phyloP scores from a whole-genome alignment of 2,113 vertebrate species.

The Megaleporinus macrocephalus region DNA sequence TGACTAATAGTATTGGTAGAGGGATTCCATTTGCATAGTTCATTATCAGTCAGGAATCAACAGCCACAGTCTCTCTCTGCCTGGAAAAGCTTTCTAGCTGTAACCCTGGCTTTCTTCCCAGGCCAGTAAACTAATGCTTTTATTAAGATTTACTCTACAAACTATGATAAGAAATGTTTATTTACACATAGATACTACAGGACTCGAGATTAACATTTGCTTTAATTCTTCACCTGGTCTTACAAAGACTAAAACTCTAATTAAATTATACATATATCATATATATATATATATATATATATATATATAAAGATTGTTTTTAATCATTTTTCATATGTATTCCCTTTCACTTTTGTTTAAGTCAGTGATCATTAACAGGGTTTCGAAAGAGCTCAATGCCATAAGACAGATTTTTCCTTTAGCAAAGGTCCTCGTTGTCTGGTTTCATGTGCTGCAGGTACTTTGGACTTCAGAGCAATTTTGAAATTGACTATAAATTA shows the following conservation, averaged over 20 bases:
- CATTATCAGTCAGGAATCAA: slow-evolving; percentile 1
- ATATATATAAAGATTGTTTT: not conserved
- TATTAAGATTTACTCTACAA: not conserved
- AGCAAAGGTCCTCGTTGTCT: slow-evolving; percentile 25
- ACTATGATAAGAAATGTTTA: not conserved
- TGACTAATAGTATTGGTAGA: too few relatives aligned
- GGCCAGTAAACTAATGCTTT: slow-evolving; percentile 3
- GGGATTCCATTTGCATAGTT: too few relatives aligned
- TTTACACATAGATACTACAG: too few relatives aligned
- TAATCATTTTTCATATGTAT: not conserved
- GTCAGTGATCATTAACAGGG: slow-evolving; percentile 35
- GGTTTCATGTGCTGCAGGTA: slow-evolving; percentile 41
- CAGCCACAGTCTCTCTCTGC: slow-evolving; percentile 20
- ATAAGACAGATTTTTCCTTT: slow-evolving; percentile 34
- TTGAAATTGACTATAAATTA: slow-evolving; percentile 6
- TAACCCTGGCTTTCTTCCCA: slow-evolving; percentile 41
- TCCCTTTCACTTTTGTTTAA: slow-evolving; percentile 21
- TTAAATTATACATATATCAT: too few relatives aligned
- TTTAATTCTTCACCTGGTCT: too few relatives aligned
- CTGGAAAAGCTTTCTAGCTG: slow-evolving; percentile 26
- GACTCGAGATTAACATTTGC: too few relatives aligned
- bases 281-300: too few relatives aligned
- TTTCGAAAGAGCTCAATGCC: slow-evolving; percentile 39
- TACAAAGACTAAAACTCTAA: too few relatives aligned
- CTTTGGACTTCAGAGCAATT: slow-evolving; percentile 10